Evolutionary conservation across 2,113 vertebrate species (phyloP), one percentile per base, ranked within the genome.

Genomic region (Melanerpes formicivorus): DNA sequence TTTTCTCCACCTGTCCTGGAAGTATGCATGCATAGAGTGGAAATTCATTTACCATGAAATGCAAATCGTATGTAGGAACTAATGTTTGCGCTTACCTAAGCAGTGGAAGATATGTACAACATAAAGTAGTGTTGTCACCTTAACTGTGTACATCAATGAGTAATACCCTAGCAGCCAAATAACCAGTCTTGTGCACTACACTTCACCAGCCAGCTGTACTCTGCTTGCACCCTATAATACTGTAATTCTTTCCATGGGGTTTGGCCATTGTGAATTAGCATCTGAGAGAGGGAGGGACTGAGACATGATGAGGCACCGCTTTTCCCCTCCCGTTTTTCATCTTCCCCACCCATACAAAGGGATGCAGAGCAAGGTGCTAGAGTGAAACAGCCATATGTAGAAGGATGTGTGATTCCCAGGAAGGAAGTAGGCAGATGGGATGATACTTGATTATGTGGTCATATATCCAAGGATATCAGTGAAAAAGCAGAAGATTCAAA

Each of bases 1-100:
- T 83, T 87, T 77, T 82, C 64, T 90, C 63, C 19, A 52, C 70
- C 62, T 80, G 55, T 52, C 72, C 58, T 93, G 58, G 48, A 58
- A 74, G 62, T 83, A 69, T 42, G 56, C 18, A 32, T 63, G 75
- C 67, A 48, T 13, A 65, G 27, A 74, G 48, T 63, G 50, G 87
- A 85, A 96, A 89, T 91, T 87, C 89, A 91, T 93, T 89, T 77
- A 27, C 72, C 50, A 5, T 91, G 72, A 93, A 94, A 85, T 83
- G 76, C 84, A 92, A 91, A 60, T 76, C 80, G 25, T 89, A 76
- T 78, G 79, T 62, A 92, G 44, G 73, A 91, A 80, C 77, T 83
- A 75, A 72, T 48, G 44, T 65, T 74, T 11, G 3, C 67, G 40
- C 73, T 93, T 87, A 80, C 79, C 46, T 89, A 76, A 91, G 58